Evolutionary conservation across 2,113 vertebrate genomes (phyloP), one percentile per base, ranked within the genome.

Genomic region (Bubalus kerabau): DNA sequence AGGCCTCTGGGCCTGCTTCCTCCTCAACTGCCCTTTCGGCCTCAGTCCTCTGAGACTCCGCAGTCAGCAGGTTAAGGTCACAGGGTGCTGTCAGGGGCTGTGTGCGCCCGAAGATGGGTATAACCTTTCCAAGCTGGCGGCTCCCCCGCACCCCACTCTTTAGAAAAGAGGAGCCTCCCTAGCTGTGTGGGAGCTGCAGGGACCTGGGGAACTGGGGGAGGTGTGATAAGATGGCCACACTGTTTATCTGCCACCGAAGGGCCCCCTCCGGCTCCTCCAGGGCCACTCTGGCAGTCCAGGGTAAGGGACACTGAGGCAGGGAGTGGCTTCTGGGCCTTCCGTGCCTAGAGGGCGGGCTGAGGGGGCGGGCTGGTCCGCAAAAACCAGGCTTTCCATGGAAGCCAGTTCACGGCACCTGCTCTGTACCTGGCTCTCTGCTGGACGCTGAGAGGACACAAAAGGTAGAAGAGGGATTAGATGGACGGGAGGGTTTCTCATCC

Each of bases 401-500:
- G 82, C n/a, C 92, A 74, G 62, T 62, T 26, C 15, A 32, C 15
- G 23, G 67, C 8, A 2, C 24, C 80, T 8, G 6, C 16, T 48
- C 19, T 92, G 11, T 85, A 40, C 52, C 67, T 83, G 50, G 28
- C 80, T 52, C 10, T 86, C 54, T 28, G 54, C 74, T 54, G 6
- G 67, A 93, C 30, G 14, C 11, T 13, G 11, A 59, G 80, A 89
- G 46, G 43, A 15, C 46, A 28, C 19, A 2, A 30, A 84, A 60
- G 24, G 48, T 21, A 26, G 84, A 43, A 43, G 10, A 91, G 40
- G 60, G 6, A 13, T 21, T 4, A 36, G n/a, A 9, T 6, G 17
- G 23, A 6, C 2, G 12, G 8, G 15, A 23, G 48, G 23, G 59
- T 59, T 23, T 52, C 56, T 13, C 0, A 3, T 14, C 36, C 23